Evolutionary conservation across 2,888 invertebrate genomes (phyloP).

Genomic region (Scrobipalpa costella): DNA sequence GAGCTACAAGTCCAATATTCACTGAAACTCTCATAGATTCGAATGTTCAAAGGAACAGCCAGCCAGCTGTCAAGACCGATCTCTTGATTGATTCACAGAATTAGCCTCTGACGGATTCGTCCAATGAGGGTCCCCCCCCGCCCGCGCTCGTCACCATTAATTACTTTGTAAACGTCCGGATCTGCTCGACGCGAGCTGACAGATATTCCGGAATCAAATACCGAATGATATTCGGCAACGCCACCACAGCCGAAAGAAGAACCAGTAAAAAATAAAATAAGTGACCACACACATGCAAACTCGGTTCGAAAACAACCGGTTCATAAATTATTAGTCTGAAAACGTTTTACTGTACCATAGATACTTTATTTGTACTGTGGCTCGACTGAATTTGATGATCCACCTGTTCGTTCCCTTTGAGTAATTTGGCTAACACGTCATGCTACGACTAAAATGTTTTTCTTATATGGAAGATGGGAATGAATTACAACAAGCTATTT

Average conservation of each 20-base stretch:
- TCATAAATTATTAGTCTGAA: not conserved
- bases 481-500: no score
- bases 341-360: no score
- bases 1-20: no score
- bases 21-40: no score
- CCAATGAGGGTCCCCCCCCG: constrained; percentile 55
- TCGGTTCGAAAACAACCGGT: no score
- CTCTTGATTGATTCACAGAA: not conserved
- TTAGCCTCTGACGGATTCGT: constrained; percentile 51
- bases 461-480: no score
- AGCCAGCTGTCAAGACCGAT: not conserved
- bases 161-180: constrained; percentile 53
- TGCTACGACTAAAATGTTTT: no score
- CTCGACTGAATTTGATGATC: not conserved
- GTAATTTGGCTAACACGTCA: no score
- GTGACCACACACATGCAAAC: no score
- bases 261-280: no score
- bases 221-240: not conserved
- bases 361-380: not conserved
- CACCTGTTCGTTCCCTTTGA: constrained; percentile 3
- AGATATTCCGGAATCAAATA: constrained; percentile 28
- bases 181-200: constrained; percentile 36
- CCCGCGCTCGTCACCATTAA: constrained; percentile 60
- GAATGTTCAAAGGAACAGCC: no score
- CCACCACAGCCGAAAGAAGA: not conserved